Percentiles rank a stretch among this genome's conserved stretches.
Conservation (phyloP, 2,797 vertebrate species). For the Pangasius mekongensis region DNA sequence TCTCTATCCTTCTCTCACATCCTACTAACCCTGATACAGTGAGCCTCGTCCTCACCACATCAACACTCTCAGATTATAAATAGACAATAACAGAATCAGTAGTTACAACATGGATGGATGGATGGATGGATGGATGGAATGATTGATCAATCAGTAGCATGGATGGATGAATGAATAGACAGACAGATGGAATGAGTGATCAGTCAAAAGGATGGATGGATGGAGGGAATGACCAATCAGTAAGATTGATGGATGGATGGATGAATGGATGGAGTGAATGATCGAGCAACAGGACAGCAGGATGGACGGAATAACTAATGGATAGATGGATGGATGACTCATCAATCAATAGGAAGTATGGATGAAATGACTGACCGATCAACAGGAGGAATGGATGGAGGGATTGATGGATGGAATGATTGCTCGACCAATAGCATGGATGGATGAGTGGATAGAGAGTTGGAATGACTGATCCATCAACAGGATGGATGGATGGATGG, state of each 20-base stretch:
- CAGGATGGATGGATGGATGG: background rate
- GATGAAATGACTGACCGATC: background rate
- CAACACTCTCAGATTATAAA: background rate
- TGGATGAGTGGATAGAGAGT: background rate
- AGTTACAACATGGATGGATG: background rate
- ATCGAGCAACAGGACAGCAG: background rate
- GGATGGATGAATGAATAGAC: background rate
- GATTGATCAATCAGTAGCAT: background rate
- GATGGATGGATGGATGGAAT: background rate
- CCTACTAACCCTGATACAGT: background rate
- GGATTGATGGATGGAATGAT: background rate
- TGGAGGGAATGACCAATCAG: background rate
- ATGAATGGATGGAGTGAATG: background rate
- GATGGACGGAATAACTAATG: background rate
- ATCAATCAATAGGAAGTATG: background rate
- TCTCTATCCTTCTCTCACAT: constrained; percentile 16
- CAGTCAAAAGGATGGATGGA: background rate
- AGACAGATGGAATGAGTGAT: background rate
- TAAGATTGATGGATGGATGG: background rate
- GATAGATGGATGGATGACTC: background rate
- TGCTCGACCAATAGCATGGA: too few relatives aligned
- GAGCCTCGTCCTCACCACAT: background rate
- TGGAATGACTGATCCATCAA: too few relatives aligned
- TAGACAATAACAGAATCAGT: background rate
- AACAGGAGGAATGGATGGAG: background rate